Base-by-base conservation (phyloP, 2,888 invertebrate species). In the Hermodice carunculata region DNA sequence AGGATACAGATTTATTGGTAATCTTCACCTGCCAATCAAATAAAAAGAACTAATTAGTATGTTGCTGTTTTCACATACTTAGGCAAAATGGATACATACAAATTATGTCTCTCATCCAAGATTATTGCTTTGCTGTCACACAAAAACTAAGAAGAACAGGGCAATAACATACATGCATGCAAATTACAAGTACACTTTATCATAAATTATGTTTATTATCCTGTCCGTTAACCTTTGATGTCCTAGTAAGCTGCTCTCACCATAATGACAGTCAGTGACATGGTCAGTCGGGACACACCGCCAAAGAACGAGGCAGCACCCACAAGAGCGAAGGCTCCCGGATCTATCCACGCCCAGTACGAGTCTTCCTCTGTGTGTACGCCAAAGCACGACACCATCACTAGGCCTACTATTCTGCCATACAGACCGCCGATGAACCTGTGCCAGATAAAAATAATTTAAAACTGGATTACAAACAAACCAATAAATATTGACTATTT, bases 231-330 rank as follows among this genome's bases (percentile, higher is more conserved):
- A n/a, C n/a, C n/a, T n/a, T n/a, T n/a, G n/a, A n/a, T n/a, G n/a
- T n/a, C n/a, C n/a, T n/a, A n/a, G n/a, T 44, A 8, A 32, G 17
- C 32, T 14, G 22, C 31, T 48, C 63, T 48, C 28, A 67, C 65
- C 81, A 81, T 74, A 54, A 78, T 73, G 54, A 73, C 71, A 46
- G 76, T 70, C 8, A 77, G 67, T 8, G 74, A 75, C 70, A 81
- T 79, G 6, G 82, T 81, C 3, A 82, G 70, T 32, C 82, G 67
- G 17, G 80, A 78, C 0, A 80, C 81, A 6, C 81, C 81, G n/a
- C 79, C 80, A 59, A 81, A 73, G 62, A 81, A 81, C 1, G 79
- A 76, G 0, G 81, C 81, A 5, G 79, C 78, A 31, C 81, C 81
- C 6, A 81, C 64, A 3, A 81, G 67, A 28, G 80, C 79, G 60